Base-by-base conservation (phyloP, 2,113 vertebrate species). In the Chloebia gouldiae region DNA sequence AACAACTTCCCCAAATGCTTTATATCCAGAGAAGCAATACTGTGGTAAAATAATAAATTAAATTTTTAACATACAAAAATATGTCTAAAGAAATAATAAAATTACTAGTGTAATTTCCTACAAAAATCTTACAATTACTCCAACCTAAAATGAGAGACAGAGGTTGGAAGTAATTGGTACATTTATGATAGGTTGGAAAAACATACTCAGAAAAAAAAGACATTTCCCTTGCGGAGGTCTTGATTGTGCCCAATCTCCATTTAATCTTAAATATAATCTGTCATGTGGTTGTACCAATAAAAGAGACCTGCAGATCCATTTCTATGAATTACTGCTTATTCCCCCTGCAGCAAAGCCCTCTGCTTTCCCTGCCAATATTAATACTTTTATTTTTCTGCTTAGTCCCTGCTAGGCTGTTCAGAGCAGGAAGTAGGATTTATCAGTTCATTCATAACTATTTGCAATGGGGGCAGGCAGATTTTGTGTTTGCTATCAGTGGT, bases 401-500 rank as follows among this genome's bases (percentile, higher is more conserved):
- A 27, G 28, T 39, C 42, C 9, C 23, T 63, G 15, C 30, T 72
- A 59, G 31, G 23, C 27, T 69, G 20, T 47, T n/a, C 15, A 28
- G 24, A 83, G 22, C 2, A 2, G 13, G 3, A 11, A 77, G 13
- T 44, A 27, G 40, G 17, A 84, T 61, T 81, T 49, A 84, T 44
- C 40, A 68, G 7, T 35, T 78, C n/a, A 31, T 72, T 88, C 59
- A 59, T 1, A 72, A 23, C 4, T 25, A 30, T 54, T 13, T 39
- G 22, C 27, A 86, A 40, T 10, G 70, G 4, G 31, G 13, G 33
- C 15, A 33, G 21, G 28, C 2, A 56, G 2, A 37, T 69, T 64
- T 85, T 79, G 59, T 47, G 18, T 30, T 82, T 94, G 20, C 8
- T 22, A 13, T n/a, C 0, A 0, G 37, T 1, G 1, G 8, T 61